Conservation (phyloP, 2,113 vertebrate species). For the Phylloscopus trochilus region DNA sequence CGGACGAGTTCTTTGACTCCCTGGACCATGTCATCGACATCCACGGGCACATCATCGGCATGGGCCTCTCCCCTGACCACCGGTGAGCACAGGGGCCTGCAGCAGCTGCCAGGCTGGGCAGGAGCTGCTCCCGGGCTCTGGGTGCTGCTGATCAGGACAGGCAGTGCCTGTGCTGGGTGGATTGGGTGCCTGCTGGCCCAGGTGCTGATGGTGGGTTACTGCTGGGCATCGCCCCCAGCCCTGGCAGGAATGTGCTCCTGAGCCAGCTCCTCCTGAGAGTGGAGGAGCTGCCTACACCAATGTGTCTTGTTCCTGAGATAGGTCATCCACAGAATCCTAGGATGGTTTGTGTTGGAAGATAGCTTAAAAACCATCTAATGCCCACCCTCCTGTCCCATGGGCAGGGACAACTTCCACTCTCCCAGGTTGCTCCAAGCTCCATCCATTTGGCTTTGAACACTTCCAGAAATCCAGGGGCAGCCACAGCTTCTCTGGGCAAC, state of each 20-base stretch:
- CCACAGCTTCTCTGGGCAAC: background rate
- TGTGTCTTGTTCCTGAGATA: background rate
- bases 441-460: background rate
- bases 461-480: background rate
- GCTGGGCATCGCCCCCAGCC: accelerated
- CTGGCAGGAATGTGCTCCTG: background rate
- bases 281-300: background rate
- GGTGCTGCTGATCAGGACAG: background rate
- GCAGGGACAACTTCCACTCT: background rate
- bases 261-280: background rate
- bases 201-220: background rate
- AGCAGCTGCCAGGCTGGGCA: background rate
- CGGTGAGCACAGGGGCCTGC: conserved; percentile 66
- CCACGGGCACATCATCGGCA: conserved; percentile 94
- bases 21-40: conserved; percentile 95
- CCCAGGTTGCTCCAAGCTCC: background rate
- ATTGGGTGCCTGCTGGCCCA: background rate
- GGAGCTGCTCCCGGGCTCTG: background rate
- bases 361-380: background rate
- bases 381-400: background rate
- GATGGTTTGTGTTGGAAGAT: background rate
- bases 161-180: background rate
- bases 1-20: conserved; percentile 92
- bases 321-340: background rate
- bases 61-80: conserved; percentile 97